Percentiles rank a stretch among this genome's conserved stretches.
phyloP scores from a whole-genome alignment of 2,888 invertebrate species.

The Standfussiana lucernea region DNA sequence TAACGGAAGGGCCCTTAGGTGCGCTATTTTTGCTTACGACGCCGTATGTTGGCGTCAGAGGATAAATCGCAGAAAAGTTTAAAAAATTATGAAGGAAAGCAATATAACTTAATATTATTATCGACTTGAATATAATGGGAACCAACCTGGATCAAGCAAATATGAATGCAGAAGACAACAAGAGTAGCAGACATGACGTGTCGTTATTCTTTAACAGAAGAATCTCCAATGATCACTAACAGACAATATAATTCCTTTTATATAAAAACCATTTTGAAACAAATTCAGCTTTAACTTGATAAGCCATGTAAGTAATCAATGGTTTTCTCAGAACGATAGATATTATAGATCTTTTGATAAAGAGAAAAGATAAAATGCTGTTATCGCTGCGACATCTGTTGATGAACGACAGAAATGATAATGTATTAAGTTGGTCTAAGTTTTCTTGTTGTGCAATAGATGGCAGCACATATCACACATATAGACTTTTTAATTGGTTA shows the following conservation, averaged over 20 bases:
- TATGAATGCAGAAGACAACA: constrained; percentile 41
- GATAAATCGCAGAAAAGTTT: background rate
- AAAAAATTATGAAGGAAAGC: background rate
- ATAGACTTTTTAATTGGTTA: background rate
- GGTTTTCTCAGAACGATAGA: constrained; percentile 9
- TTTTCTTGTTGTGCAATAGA: background rate
- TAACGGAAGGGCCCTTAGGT: no score
- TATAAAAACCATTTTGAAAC: constrained; percentile 35
- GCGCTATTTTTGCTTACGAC: background rate
- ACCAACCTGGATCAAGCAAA: constrained; percentile 53
- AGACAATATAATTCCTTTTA: constrained; percentile 24
- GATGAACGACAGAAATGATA: background rate
- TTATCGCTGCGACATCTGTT: constrained; percentile 16
- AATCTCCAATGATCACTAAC: constrained; percentile 19
- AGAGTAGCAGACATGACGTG: constrained; percentile 25
- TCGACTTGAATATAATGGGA: background rate
- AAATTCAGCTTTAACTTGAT: background rate
- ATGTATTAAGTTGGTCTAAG: background rate
- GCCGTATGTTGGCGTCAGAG: no score
- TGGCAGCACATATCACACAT: constrained; percentile 1
- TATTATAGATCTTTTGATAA: constrained; percentile 14
- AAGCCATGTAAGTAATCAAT: constrained; percentile 5
- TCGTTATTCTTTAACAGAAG: background rate
- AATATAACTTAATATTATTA: background rate
- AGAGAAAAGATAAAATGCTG: background rate